These are phyloP conservation scores for Channa striata DNA, from an alignment of 2,797 vertebrate species.

Conservation along the genomic window DNA sequence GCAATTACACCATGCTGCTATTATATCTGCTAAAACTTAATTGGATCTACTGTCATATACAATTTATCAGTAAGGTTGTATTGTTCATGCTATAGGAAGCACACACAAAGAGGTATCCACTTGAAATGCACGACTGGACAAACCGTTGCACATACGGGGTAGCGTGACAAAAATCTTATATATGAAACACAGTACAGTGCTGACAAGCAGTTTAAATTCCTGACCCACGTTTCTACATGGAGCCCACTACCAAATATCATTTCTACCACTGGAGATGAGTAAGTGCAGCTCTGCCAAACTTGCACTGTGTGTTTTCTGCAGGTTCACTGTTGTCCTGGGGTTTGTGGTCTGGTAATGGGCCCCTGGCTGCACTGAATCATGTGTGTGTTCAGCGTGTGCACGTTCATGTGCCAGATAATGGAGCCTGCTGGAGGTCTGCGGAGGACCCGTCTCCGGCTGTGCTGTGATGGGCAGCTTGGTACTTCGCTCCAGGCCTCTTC, in stretches of 20 bases:
- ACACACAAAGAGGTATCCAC: constrained; percentile 38
- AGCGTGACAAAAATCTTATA: constrained; percentile 22
- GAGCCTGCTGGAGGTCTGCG: constrained; percentile 54
- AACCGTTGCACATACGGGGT: constrained; percentile 35
- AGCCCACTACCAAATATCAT: constrained; percentile 25
- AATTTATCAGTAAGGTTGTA: constrained; percentile 61
- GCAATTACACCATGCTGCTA: constrained; percentile 65
- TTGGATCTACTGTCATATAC: constrained; percentile 67
- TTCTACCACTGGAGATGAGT: constrained; percentile 47
- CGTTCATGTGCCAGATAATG: constrained; percentile 61
- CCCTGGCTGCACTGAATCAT: constrained; percentile 54
- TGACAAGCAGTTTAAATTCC: constrained; percentile 42
- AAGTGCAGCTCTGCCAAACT: constrained; percentile 45
- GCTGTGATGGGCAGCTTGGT: constrained; percentile 68
- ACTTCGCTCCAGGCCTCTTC: constrained; percentile 50
- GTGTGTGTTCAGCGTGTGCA: constrained; percentile 44
- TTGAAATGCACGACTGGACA: constrained; percentile 44
- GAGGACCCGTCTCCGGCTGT: constrained; percentile 54
- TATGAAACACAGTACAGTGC: constrained; percentile 27
- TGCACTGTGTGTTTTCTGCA: constrained; percentile 46
- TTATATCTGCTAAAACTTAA: constrained; percentile 64
- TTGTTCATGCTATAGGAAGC: constrained; percentile 33
- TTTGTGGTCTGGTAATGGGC: constrained; percentile 65
- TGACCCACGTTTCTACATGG: constrained; percentile 32
- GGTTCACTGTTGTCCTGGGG: constrained; percentile 52